phyloP scores from a whole-genome alignment of 1,140 invertebrate species.

The Chymomyza costata region DNA sequence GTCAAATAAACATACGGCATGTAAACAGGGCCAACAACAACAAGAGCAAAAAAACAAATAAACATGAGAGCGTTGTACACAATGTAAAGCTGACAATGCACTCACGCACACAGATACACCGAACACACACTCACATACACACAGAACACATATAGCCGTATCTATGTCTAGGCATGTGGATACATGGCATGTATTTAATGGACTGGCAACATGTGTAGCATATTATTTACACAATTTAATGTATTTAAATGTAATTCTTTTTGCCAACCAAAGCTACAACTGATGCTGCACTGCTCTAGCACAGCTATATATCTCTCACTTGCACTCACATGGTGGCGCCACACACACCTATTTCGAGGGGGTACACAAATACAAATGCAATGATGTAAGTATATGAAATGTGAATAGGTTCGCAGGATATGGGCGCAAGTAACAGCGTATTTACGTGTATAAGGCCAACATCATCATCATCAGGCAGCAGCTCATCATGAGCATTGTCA shows the following conservation, averaged over 20 bases:
- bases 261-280: conserved; percentile 17
- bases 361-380: conserved; percentile 60
- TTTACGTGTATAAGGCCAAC: conserved; percentile 56
- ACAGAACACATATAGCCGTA: neutral
- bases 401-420: conserved; percentile 74
- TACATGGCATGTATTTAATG: conserved; percentile 72
- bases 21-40: too few species aligned
- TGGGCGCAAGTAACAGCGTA: conserved; percentile 52
- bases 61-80: conserved; percentile 22
- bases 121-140: neutral
- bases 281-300: too few species aligned
- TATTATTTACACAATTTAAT: conserved; percentile 74
- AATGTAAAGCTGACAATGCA: conserved; percentile 21
- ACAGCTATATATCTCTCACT: too few species aligned
- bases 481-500: too few species aligned
- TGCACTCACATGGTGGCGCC: conserved; percentile 4
- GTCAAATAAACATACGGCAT: conserved; percentile 44
- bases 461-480: conserved; percentile 49
- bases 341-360: conserved; percentile 25
- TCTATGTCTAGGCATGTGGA: conserved; percentile 57
- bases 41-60: conserved; percentile 14
- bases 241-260: conserved; percentile 73
- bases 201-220: conserved; percentile 73
- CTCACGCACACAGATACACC: conserved; percentile 6
- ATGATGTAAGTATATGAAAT: conserved; percentile 75